A percentile compares a stretch with the other conserved stretches of the same genome.
These are phyloP conservation scores for Chelidonichthys spinosus DNA, from an alignment of 2,797 vertebrate species.

Conservation along the genomic window DNA sequence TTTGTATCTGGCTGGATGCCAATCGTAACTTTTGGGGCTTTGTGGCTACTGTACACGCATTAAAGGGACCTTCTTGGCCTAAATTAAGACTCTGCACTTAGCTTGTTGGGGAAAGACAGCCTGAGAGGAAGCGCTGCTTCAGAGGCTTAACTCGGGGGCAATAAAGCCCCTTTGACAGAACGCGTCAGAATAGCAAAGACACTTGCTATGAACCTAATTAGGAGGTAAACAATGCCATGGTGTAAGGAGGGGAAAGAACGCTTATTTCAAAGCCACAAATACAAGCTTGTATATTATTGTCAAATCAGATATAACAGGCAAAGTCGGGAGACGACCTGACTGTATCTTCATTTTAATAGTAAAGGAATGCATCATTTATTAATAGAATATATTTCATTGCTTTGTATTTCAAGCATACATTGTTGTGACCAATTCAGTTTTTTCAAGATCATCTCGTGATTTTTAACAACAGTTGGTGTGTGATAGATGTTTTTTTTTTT, in stretches of 20 bases:
- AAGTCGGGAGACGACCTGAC: background rate
- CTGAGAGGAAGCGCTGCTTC: conserved; percentile 32
- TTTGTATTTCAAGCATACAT: background rate
- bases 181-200: conserved; percentile 12
- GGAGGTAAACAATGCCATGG: conserved; percentile 3
- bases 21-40: conserved; percentile 32
- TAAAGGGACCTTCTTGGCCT: conserved; percentile 25
- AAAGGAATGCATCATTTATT: background rate
- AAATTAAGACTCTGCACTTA: conserved; percentile 45
- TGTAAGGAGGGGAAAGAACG: background rate
- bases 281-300: background rate
- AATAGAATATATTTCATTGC: background rate
- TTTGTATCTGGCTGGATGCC: conserved; percentile 50
- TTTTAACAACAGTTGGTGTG: background rate
- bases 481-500: background rate
- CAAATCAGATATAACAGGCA: background rate
- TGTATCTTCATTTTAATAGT: background rate
- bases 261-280: background rate
- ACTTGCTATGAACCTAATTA: conserved; percentile 1
- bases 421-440: background rate
- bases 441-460: conserved; percentile 11
- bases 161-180: background rate
- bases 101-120: conserved; percentile 33
- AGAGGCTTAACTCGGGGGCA: conserved; percentile 36
- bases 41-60: conserved; percentile 16